These are phyloP conservation scores for Peromyscus nudipes DNA, from an alignment of 2,797 vertebrate species.

Conservation along the genomic window DNA sequence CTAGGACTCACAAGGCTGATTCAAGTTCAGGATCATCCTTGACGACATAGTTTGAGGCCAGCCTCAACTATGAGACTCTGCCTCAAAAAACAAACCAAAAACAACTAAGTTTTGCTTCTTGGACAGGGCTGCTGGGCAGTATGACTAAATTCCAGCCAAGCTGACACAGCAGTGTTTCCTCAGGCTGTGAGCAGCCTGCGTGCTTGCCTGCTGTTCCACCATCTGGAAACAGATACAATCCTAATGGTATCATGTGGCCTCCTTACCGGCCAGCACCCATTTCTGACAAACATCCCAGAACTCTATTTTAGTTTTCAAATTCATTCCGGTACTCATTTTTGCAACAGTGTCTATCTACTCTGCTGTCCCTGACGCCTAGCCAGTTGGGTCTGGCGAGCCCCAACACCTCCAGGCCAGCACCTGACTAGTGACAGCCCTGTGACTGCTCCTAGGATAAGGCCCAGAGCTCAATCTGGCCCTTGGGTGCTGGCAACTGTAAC, in stretches of 20 bases:
- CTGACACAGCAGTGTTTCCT: neutral
- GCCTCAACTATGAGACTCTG: neutral
- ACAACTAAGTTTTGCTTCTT: neutral
- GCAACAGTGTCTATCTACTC: neutral
- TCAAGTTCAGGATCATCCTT: neutral
- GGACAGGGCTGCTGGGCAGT: neutral
- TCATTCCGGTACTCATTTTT: neutral
- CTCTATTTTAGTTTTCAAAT: neutral
- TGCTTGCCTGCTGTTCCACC: neutral
- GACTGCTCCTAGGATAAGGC: neutral
- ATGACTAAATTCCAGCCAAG: neutral
- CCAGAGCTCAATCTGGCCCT: neutral
- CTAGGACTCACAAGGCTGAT: neutral
- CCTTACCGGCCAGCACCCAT: neutral
- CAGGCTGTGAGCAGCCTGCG: neutral
- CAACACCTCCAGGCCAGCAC: neutral
- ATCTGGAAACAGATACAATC: neutral
- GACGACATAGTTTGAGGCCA: neutral
- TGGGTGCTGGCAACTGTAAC: neutral
- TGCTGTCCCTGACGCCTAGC: neutral
- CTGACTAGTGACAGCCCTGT: neutral
- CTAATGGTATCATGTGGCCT: fast-evolving
- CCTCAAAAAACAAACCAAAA: neutral
- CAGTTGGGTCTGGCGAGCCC: too few species aligned
- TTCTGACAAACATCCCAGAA: neutral